Conservation (phyloP, 2,888 invertebrate species). For the Volucella zonaria region DNA sequence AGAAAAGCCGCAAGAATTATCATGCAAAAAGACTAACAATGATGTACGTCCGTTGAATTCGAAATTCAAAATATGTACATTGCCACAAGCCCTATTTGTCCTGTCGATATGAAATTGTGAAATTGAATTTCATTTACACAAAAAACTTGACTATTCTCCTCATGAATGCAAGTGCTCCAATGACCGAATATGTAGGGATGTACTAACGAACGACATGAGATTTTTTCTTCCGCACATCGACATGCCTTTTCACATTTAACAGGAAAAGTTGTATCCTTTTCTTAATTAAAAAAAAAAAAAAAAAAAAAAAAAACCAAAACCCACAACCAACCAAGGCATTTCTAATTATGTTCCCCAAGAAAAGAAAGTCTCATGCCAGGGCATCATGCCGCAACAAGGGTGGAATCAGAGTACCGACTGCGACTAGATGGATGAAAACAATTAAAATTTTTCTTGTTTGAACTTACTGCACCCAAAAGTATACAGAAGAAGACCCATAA, state of each 20-base stretch:
- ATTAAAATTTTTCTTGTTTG: constrained; percentile 18
- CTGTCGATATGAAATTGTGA: background rate
- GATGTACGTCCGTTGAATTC: constrained; percentile 41
- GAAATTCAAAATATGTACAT: constrained; percentile 49
- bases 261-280: constrained; percentile 8
- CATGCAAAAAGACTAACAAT: background rate
- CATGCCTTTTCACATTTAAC: constrained; percentile 10
- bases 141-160: background rate
- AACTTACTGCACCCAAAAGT: constrained; percentile 66
- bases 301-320: background rate
- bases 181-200: background rate
- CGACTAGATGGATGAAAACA: constrained; percentile 11
- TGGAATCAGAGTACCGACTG: background rate
- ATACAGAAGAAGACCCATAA: constrained; percentile 62
- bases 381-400: background rate
- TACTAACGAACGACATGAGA: background rate
- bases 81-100: constrained; percentile 21
- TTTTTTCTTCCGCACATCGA: constrained; percentile 30
- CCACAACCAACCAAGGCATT: background rate
- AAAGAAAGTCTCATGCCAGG: background rate
- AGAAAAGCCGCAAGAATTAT: background rate
- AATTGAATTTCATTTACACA: constrained; percentile 21
- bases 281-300: constrained; percentile 26
- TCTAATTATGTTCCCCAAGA: background rate
- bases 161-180: background rate